These are phyloP conservation scores for Drosophila simulans DNA, from an alignment of 1,140 invertebrate species.

Conservation along the genomic window DNA sequence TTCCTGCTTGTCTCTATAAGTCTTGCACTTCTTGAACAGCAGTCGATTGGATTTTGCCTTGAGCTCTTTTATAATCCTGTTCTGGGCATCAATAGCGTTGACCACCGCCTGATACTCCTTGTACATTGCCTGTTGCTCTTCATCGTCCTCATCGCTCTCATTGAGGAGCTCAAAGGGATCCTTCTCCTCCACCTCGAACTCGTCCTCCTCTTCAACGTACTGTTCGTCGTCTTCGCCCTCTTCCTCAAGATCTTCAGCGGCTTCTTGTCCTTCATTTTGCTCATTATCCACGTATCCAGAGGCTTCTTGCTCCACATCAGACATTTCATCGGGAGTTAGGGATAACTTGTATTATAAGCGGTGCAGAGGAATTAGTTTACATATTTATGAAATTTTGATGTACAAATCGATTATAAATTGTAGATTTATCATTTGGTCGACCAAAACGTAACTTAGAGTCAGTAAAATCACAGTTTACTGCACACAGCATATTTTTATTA, in stretches of 20 bases:
- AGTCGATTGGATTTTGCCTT: constrained; percentile 13
- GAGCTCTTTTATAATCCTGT: constrained; percentile 34
- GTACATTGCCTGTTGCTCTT: constrained; percentile 46
- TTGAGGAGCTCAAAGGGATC: constrained; percentile 56
- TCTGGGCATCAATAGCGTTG: constrained; percentile 59
- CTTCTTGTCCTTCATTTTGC: neutral
- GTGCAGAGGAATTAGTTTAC: neutral
- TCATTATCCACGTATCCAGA: neutral
- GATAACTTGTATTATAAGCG: neutral
- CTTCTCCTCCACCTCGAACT: constrained; percentile 1
- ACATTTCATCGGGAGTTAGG: constrained; percentile 25
- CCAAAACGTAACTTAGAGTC: neutral
- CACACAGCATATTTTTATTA: constrained; percentile 1
- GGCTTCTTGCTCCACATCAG: constrained; percentile 5
- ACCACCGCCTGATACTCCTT: constrained; percentile 51
- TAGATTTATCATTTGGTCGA: too few species aligned
- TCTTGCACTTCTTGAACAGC: constrained; percentile 20
- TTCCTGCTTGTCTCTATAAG: constrained; percentile 22
- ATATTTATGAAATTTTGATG: neutral
- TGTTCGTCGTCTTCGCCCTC: neutral
- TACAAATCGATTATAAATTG: neutral
- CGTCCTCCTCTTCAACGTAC: constrained; percentile 11
- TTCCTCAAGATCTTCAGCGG: neutral
- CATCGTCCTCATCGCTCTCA: constrained; percentile 39
- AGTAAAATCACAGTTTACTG: neutral